Conservation (phyloP, 2,113 vertebrate species). For the Xerus inauris region DNA sequence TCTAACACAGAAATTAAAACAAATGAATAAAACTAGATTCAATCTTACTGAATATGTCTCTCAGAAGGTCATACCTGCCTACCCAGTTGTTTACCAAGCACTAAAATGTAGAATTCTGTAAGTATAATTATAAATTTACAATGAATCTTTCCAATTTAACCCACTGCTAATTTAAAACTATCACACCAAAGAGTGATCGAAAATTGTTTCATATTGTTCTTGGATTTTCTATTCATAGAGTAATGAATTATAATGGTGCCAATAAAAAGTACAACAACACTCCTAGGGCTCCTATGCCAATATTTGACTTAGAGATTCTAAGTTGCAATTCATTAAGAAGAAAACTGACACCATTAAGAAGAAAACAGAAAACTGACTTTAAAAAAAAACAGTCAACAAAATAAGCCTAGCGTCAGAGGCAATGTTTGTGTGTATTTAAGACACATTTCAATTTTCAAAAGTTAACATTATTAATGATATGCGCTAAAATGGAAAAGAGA, state of each 20-base stretch:
- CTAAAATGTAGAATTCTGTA: neutral
- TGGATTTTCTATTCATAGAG: neutral
- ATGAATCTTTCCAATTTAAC: slow-evolving; percentile 3
- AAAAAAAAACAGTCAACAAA: slow-evolving; percentile 29
- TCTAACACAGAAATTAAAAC: neutral
- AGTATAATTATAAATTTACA: slow-evolving; percentile 1
- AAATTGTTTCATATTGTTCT: neutral
- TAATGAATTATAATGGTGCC: neutral
- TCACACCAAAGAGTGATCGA: neutral
- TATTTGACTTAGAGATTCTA: neutral
- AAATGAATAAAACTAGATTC: neutral
- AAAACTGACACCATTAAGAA: neutral
- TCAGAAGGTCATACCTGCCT: neutral
- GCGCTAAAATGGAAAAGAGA: neutral
- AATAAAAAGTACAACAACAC: neutral
- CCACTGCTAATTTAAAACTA: neutral
- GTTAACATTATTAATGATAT: neutral
- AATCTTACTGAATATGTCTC: neutral
- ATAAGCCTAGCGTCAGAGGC: neutral
- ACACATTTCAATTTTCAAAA: neutral
- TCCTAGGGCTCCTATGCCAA: neutral
- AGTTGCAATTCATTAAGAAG: slow-evolving; percentile 9
- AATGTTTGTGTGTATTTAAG: slow-evolving; percentile 9
- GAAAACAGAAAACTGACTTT: neutral
- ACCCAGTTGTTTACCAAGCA: neutral